Conservation (phyloP, 2,113 vertebrate genomes). For the Verasper variegatus region DNA sequence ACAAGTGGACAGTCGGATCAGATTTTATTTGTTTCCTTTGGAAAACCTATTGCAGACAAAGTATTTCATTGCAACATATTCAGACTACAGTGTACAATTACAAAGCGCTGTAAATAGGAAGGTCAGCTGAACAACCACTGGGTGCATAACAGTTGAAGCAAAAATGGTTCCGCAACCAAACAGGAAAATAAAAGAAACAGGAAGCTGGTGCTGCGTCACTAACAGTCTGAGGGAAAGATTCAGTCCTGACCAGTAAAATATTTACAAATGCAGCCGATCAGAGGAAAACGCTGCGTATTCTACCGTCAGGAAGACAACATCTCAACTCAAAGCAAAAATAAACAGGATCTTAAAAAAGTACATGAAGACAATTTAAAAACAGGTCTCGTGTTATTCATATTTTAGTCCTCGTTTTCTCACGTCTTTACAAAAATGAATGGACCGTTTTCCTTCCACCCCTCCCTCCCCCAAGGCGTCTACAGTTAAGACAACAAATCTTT, state of each 20-base stretch:
- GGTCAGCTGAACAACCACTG: constrained; percentile 80
- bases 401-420: constrained; percentile 67
- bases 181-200: constrained; percentile 9
- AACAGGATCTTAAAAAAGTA: constrained; percentile 68
- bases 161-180: constrained; percentile 31
- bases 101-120: constrained; percentile 79
- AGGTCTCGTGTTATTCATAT: constrained; percentile 51
- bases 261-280: constrained; percentile 69
- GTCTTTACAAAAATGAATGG: constrained; percentile 63
- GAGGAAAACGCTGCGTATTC: constrained; percentile 69
- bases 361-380: constrained; percentile 71
- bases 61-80: constrained; percentile 84
- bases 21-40: constrained; percentile 90
- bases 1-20: constrained; percentile 58
- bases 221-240: constrained; percentile 55
- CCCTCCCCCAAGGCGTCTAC: constrained; percentile 74
- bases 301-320: constrained; percentile 37
- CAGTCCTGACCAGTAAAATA: constrained; percentile 67
- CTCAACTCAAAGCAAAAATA: constrained; percentile 43
- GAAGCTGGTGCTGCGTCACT: constrained; percentile 28
- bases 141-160: constrained; percentile 77
- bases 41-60: constrained; percentile 92
- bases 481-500: constrained; percentile 79
- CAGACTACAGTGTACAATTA: constrained; percentile 82
- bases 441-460: constrained; percentile 66